A percentile compares a stretch with the other conserved stretches of the same genome.
These are phyloP conservation scores for Phyllotreta cruciferae DNA, from an alignment of 2,888 invertebrate genomes.

Conservation along the genomic window DNA sequence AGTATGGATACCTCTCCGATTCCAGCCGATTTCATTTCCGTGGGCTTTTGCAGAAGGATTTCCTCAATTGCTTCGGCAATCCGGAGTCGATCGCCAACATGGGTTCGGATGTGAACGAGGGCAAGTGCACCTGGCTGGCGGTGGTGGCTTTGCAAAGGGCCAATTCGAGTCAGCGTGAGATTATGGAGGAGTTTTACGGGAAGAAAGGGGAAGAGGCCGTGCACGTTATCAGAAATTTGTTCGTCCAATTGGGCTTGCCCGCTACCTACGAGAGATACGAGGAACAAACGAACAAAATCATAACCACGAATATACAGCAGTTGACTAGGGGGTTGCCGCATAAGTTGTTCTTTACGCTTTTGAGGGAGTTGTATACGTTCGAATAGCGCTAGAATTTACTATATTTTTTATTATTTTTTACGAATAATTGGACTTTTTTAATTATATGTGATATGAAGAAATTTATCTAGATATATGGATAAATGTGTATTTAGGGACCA, in stretches of 20 bases:
- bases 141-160: slow-evolving; percentile 87
- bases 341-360: slow-evolving; percentile 79
- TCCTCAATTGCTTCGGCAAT: slow-evolving; percentile 90
- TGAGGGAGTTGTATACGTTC: slow-evolving; percentile 79
- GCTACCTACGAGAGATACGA: slow-evolving; percentile 81
- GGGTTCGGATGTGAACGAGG: slow-evolving; percentile 92
- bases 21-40: slow-evolving; percentile 1
- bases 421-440: not conserved
- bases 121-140: slow-evolving; percentile 95
- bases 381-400: slow-evolving; percentile 5
- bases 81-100: slow-evolving; percentile 85
- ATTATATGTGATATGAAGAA: slow-evolving; percentile 8
- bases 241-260: slow-evolving; percentile 77
- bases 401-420: too few species aligned
- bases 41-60: slow-evolving; percentile 74
- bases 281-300: slow-evolving; percentile 81
- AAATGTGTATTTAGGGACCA: slow-evolving; percentile 6
- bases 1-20: slow-evolving; percentile 23
- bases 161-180: slow-evolving; percentile 71
- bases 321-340: slow-evolving; percentile 82
- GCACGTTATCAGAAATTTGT: slow-evolving; percentile 74
- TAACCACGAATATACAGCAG: slow-evolving; percentile 84
- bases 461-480: slow-evolving; percentile 6
- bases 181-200: slow-evolving; percentile 82
- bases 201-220: slow-evolving; percentile 70